Conservation (phyloP, 1,140 invertebrate genomes). For the Ectropis grisescens region DNA sequence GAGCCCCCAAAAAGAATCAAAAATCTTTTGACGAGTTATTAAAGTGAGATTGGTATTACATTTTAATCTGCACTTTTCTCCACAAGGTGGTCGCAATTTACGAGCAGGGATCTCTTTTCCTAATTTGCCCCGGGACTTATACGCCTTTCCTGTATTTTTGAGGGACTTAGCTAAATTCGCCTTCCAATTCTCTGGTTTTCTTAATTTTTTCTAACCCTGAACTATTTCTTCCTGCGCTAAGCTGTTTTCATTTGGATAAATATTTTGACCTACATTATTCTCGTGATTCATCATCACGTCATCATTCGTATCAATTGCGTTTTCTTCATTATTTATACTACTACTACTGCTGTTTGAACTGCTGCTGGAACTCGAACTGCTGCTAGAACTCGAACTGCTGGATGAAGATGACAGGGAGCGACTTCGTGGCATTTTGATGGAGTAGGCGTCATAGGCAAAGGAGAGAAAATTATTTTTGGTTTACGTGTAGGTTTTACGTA, state of each 20-base stretch:
- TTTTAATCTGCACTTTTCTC: conserved; percentile 17
- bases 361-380: too few relatives aligned
- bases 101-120: conserved; percentile 14
- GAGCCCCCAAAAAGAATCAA: conserved; percentile 15
- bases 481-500: conserved; percentile 6
- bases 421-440: conserved; percentile 2
- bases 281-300: too few relatives aligned
- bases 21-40: conserved; percentile 13
- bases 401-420: conserved; percentile 2
- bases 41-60: conserved; percentile 8
- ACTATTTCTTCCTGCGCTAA: neutral
- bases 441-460: too few relatives aligned
- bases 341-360: conserved; percentile 1
- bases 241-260: conserved; percentile 1
- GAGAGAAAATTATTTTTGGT: conserved; percentile 6
- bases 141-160: conserved; percentile 14
- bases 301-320: too few relatives aligned
- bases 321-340: conserved; percentile 1
- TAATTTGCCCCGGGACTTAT: conserved; percentile 10
- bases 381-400: too few relatives aligned
- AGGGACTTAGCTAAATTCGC: conserved; percentile 11
- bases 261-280: conserved; percentile 3
- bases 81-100: conserved; percentile 16
- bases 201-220: conserved; percentile 5
- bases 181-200: conserved; percentile 9